phyloP scores from a whole-genome alignment of 2,888 invertebrate species.

The Bibio marci region DNA sequence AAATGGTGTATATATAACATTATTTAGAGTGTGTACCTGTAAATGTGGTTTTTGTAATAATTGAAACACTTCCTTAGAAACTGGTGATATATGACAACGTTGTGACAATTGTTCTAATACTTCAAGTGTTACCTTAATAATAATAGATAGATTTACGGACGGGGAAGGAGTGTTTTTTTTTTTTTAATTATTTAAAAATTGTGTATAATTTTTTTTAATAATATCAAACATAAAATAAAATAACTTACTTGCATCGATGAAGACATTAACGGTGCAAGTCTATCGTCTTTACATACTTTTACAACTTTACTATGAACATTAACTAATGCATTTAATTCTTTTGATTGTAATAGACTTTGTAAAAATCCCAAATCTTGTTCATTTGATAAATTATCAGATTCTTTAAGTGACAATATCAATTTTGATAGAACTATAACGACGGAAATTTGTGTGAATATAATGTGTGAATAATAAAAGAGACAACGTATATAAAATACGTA shows the following conservation, averaged over 20 bases:
- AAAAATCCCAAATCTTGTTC: slow-evolving; percentile 79
- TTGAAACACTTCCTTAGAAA: slow-evolving; percentile 63
- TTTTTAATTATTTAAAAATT: not conserved
- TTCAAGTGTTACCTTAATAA: slow-evolving; percentile 46
- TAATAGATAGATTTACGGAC: too few relatives aligned
- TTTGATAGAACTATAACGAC: slow-evolving; percentile 61
- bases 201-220: not conserved
- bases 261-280: slow-evolving; percentile 66
- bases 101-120: slow-evolving; percentile 61
- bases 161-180: too few relatives aligned
- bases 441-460: not conserved
- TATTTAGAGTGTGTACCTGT: too few relatives aligned
- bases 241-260: slow-evolving; percentile 57
- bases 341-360: slow-evolving; percentile 66
- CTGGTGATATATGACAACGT: slow-evolving; percentile 45
- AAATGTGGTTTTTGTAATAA: slow-evolving; percentile 72
- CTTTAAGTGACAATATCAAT: slow-evolving; percentile 64
- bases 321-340: slow-evolving; percentile 75
- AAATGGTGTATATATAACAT: too few relatives aligned
- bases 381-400: slow-evolving; percentile 53
- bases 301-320: slow-evolving; percentile 82
- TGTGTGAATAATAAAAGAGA: not conserved
- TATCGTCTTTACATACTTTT: slow-evolving; percentile 68
- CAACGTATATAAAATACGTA: too few relatives aligned
- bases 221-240: slow-evolving; percentile 4